Evolutionary conservation across 2,888 invertebrate species (phyloP).

Genomic region (Spialia ferax): DNA sequence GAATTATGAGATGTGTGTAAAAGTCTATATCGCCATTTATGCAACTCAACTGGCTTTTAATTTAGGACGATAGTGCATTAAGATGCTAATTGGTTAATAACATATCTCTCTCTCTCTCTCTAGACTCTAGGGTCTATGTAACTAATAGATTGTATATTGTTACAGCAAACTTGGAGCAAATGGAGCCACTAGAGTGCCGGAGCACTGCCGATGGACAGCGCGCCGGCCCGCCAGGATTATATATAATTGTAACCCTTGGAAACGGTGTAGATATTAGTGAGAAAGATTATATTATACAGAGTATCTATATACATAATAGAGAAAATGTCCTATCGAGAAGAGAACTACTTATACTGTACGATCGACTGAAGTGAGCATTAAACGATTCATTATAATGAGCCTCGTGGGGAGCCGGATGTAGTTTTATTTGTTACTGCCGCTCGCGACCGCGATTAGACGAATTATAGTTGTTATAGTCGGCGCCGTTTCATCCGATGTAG

Average conservation of each 20-base stretch:
- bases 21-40: no score
- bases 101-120: no score
- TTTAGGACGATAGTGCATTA: no score
- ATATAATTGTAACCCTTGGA: slow-evolving; percentile 80
- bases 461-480: slow-evolving; percentile 59
- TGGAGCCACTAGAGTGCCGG: slow-evolving; percentile 76
- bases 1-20: no score
- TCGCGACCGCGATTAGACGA: slow-evolving; percentile 55
- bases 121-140: background rate
- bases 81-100: no score
- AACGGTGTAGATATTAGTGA: slow-evolving; percentile 86
- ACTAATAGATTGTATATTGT: slow-evolving; percentile 21
- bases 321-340: slow-evolving; percentile 82
- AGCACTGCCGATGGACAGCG: slow-evolving; percentile 48
- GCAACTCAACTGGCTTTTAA: no score
- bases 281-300: slow-evolving; percentile 85
- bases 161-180: slow-evolving; percentile 80
- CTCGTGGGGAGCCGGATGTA: slow-evolving; percentile 74
- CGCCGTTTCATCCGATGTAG: slow-evolving; percentile 56
- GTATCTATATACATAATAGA: slow-evolving; percentile 85
- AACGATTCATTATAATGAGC: slow-evolving; percentile 74
- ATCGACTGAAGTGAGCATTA: slow-evolving; percentile 80
- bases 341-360: slow-evolving; percentile 78
- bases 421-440: slow-evolving; percentile 48
- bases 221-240: slow-evolving; percentile 64